These are phyloP conservation scores for Bombus affinis DNA, from an alignment of 1,140 invertebrate genomes.

Conservation along the genomic window DNA sequence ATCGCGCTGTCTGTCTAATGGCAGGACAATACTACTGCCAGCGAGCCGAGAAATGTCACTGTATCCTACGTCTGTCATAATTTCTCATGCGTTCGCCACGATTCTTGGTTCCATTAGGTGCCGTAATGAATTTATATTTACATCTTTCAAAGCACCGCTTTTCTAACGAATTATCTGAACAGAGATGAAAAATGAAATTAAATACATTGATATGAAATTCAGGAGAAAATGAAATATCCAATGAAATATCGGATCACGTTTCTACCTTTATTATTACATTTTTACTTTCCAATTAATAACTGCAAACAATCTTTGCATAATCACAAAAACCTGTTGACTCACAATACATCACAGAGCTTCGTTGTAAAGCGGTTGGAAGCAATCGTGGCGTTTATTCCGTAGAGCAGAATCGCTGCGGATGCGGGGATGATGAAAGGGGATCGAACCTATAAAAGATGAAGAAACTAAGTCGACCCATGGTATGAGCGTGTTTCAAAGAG, in stretches of 20 bases:
- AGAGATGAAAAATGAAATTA: background rate
- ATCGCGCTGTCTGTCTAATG: background rate
- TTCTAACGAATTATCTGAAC: background rate
- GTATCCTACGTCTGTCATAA: background rate
- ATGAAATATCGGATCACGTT: background rate
- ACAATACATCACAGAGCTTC: background rate
- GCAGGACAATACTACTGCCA: background rate
- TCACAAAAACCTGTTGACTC: background rate
- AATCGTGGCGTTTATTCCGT: background rate
- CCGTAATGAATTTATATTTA: background rate
- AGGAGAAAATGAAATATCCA: background rate
- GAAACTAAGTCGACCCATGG: slow-evolving; percentile 42
- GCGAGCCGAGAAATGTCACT: background rate
- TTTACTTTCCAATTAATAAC: background rate
- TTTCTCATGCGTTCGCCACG: background rate
- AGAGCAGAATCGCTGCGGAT: background rate
- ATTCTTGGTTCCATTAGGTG: too few relatives aligned
- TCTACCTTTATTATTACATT: too few relatives aligned
- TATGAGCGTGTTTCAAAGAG: slow-evolving; percentile 33
- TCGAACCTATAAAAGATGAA: slow-evolving; percentile 51
- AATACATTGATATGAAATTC: background rate
- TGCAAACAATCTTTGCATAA: background rate
- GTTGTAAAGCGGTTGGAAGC: background rate
- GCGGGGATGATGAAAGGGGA: background rate
- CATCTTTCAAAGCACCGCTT: background rate